These are phyloP conservation scores for Rhorus exstirpatorius DNA, from an alignment of 2,888 invertebrate genomes.

Conservation along the genomic window DNA sequence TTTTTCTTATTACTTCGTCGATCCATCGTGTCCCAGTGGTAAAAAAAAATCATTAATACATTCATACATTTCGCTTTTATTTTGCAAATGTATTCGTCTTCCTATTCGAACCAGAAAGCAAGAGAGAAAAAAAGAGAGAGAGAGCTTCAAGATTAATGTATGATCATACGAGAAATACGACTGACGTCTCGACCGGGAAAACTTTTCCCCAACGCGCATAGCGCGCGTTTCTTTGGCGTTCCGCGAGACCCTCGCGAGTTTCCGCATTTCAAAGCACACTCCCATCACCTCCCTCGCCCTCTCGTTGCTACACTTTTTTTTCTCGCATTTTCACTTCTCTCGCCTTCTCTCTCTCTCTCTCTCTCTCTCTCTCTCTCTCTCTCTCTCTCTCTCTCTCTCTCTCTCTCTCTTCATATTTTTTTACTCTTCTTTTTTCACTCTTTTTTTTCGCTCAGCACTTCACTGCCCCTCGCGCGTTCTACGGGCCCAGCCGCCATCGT, in stretches of 20 bases:
- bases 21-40: background rate
- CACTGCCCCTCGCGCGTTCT: conserved; percentile 10
- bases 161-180: conserved; percentile 67
- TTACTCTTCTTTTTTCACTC: conserved; percentile 16
- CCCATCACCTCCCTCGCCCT: conserved; percentile 51
- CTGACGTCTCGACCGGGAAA: conserved; percentile 65
- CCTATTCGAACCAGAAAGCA: conserved; percentile 15
- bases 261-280: conserved; percentile 71
- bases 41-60: conserved; percentile 35
- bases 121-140: conserved; percentile 7
- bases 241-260: conserved; percentile 51
- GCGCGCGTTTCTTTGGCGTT: conserved; percentile 54
- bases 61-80: conserved; percentile 56
- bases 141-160: conserved; percentile 71
- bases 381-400: conserved; percentile 26
- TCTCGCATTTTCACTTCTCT: conserved; percentile 60
- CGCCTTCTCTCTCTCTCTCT: conserved; percentile 23
- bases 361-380: conserved; percentile 24
- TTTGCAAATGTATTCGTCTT: conserved; percentile 51
- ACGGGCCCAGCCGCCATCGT: conserved; percentile 37
- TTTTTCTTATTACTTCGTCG: background rate
- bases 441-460: conserved; percentile 32
- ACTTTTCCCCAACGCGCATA: conserved; percentile 61
- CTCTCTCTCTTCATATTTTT: conserved; percentile 19
- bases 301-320: conserved; percentile 61